Evolutionary conservation across 2,113 vertebrate genomes (phyloP), one percentile per base, ranked within the genome.

Genomic region (Penelope pileata): DNA sequence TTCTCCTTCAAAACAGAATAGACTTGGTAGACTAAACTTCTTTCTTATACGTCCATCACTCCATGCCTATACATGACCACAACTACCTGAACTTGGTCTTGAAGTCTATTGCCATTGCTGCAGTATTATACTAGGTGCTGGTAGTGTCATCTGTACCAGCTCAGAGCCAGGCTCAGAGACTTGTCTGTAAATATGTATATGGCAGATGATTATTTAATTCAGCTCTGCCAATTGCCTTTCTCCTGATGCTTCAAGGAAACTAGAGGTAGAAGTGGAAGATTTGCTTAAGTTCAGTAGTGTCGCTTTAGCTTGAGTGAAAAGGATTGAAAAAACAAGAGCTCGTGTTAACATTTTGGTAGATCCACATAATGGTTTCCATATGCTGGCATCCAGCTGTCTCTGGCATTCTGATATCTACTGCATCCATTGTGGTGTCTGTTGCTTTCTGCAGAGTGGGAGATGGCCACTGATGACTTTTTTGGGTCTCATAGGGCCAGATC

Each of bases 291-390:
- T 59, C 51, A 63, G 15, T 24, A 67, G 15, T 22, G 23, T 47
- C 43, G 16, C n/a, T 70, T 62, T 6, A 84, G 32, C n/a, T 30
- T 59, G 15, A 62, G 15, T 1, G 0, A 69, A 69, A 42, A 8
- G 2, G 43, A 56, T 2, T 2, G 0, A 38, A 73, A 60, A 18
- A 86, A 27, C 16, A 21, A 42, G 76, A 81, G 42, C 29, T 53
- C 29, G 16, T 0, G 0, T n/a, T 70, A 66, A 5, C 10, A 5
- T 89, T 94, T 91, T 1, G 1, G 15, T 47, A 34, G 38, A 42
- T 6, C 13, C 19, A 63, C 22, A 42, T 3, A 77, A 22, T 15
- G 58, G 2, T 67, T 81, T 73, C 47, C 3, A 6, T 53, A 66
- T 88, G 76, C 63, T 83, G 63, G 6, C 45, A 45, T 48, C 24